These are phyloP conservation scores for Acridotheres tristis DNA, from an alignment of 2,797 vertebrate species.

Conservation along the genomic window DNA sequence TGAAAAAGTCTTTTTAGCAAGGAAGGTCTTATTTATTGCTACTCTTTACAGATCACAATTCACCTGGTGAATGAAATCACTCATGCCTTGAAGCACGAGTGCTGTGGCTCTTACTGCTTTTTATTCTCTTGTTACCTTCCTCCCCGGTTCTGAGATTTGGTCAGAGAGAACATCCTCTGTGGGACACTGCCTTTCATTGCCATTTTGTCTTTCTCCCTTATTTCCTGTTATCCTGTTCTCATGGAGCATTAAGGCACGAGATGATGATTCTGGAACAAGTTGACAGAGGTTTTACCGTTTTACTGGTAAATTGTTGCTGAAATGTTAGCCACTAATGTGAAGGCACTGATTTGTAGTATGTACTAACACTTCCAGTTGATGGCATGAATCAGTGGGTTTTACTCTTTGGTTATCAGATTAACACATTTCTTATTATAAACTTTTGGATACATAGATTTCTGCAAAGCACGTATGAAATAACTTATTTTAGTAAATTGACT, in stretches of 20 bases:
- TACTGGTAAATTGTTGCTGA: neutral
- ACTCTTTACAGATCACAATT: neutral
- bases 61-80: neutral
- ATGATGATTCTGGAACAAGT: neutral
- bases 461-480: neutral
- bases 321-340: neutral
- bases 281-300: neutral
- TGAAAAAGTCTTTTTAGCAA: neutral
- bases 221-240: neutral
- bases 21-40: neutral
- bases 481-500: neutral
- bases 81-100: neutral
- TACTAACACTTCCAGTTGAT: neutral
- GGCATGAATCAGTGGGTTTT: neutral
- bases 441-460: neutral
- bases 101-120: neutral
- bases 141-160: neutral
- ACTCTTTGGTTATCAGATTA: neutral
- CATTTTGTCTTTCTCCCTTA: neutral
- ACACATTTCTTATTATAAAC: neutral
- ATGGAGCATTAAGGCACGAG: neutral
- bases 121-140: neutral
- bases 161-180: neutral
- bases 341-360: neutral
- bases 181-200: neutral